A percentile compares a stretch with the other conserved stretches of the same genome.
Evolutionary conservation across 2,888 invertebrate species (phyloP).

Genomic region (Chydorus sphaericus): DNA sequence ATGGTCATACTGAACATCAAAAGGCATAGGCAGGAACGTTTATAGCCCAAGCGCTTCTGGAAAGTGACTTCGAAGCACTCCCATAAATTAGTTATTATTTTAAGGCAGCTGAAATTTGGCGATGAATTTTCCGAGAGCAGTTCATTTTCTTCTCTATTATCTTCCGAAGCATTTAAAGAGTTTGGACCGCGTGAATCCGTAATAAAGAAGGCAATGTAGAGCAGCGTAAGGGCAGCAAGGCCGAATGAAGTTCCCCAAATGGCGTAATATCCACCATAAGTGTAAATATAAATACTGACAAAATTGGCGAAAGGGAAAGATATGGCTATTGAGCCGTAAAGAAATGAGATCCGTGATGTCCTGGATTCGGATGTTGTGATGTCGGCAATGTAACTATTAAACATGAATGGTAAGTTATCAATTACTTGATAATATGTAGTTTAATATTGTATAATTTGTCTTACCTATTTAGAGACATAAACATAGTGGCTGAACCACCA

Average conservation of each 20-base stretch:
- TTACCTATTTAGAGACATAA: slow-evolving; percentile 13
- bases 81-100: background rate
- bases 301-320: slow-evolving; percentile 5
- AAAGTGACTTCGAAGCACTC: background rate
- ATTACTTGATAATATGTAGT: no score
- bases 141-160: background rate
- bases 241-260: slow-evolving; percentile 9
- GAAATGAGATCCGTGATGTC: slow-evolving; percentile 8
- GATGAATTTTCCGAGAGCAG: no score
- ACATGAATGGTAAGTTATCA: no score
- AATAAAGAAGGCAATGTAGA: slow-evolving; percentile 6
- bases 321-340: slow-evolving; percentile 1
- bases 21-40: background rate
- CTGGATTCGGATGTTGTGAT: slow-evolving; percentile 9
- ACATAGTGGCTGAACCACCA: slow-evolving; percentile 3
- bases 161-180: no score
- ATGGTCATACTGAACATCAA: background rate
- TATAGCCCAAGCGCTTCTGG: background rate
- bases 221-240: background rate
- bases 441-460: no score
- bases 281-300: slow-evolving; percentile 8
- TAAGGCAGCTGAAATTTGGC: no score
- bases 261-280: slow-evolving; percentile 8
- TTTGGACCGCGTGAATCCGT: slow-evolving; percentile 4
- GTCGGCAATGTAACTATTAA: slow-evolving; percentile 11